A percentile compares a stretch with the other conserved stretches of the same genome.
Evolutionary conservation across 2,888 invertebrate genomes (phyloP).

Genomic region (Hydriomena furcata): DNA sequence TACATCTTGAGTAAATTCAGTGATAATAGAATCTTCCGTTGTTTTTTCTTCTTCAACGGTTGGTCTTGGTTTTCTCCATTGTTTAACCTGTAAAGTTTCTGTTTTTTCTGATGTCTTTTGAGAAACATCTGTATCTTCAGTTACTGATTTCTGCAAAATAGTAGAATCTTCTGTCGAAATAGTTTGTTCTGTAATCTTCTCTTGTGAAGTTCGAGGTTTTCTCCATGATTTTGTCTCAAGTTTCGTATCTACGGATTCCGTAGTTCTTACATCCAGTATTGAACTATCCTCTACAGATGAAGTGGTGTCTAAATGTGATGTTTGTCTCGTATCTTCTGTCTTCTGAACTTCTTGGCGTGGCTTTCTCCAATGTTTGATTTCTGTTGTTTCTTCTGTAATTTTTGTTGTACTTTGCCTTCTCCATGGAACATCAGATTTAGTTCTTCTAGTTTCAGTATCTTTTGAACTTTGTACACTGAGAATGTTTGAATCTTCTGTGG

Average conservation of each 20-base stretch:
- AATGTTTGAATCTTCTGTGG: constrained; percentile 70
- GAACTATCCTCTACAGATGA: constrained; percentile 41
- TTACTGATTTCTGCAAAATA: constrained; percentile 22
- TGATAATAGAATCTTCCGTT: constrained; percentile 14
- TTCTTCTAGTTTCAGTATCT: constrained; percentile 57
- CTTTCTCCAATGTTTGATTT: constrained; percentile 56
- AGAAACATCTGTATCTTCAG: constrained; percentile 22
- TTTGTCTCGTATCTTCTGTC: constrained; percentile 16
- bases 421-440: constrained; percentile 60
- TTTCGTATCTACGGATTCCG: constrained; percentile 36
- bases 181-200: constrained; percentile 19
- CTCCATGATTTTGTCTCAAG: constrained; percentile 50
- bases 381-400: constrained; percentile 41
- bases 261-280: constrained; percentile 38
- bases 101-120: constrained; percentile 8
- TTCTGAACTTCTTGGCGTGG: constrained; percentile 33
- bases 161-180: constrained; percentile 30
- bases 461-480: constrained; percentile 59
- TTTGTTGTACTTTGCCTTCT: constrained; percentile 47
- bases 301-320: constrained; percentile 36
- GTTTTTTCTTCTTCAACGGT: constrained; percentile 19
- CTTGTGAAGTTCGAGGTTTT: constrained; percentile 54
- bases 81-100: constrained; percentile 23
- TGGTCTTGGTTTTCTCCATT: constrained; percentile 30
- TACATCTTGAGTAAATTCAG: constrained; percentile 25